Percentiles rank a stretch among this genome's conserved stretches.
phyloP scores from a whole-genome alignment of 1,140 invertebrate genomes.

The Planococcus citri region DNA sequence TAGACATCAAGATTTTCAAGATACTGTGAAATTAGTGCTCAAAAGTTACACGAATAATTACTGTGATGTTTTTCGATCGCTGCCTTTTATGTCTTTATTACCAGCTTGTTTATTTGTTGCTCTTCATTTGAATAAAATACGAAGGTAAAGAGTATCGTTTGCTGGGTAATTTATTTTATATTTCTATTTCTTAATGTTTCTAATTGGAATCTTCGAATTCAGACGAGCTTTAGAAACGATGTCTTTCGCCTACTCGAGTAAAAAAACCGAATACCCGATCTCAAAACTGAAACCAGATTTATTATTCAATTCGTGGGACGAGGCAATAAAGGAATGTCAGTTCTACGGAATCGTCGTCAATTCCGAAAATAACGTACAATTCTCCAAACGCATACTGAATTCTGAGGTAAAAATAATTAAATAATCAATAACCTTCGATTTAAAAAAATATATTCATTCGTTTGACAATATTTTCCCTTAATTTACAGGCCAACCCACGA shows the following conservation, averaged over 20 bases:
- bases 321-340: neutral
- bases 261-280: conserved; percentile 6
- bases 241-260: neutral
- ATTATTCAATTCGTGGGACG: neutral
- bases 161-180: neutral
- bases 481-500: neutral
- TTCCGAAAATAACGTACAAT: neutral
- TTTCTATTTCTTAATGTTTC: neutral
- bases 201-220: too few species aligned
- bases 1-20: neutral
- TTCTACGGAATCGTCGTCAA: neutral
- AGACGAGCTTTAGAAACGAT: neutral
- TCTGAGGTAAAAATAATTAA: neutral
- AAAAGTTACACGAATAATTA: neutral
- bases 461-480: neutral
- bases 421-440: neutral
- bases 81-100: neutral
- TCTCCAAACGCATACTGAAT: neutral
- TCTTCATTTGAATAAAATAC: neutral
- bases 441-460: neutral
- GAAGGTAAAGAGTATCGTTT: neutral
- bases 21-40: neutral
- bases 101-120: neutral
- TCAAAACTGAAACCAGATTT: neutral
- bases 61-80: neutral